Evolutionary conservation across 2,888 invertebrate genomes (phyloP).

Genomic region (Latrodectus hesperus): DNA sequence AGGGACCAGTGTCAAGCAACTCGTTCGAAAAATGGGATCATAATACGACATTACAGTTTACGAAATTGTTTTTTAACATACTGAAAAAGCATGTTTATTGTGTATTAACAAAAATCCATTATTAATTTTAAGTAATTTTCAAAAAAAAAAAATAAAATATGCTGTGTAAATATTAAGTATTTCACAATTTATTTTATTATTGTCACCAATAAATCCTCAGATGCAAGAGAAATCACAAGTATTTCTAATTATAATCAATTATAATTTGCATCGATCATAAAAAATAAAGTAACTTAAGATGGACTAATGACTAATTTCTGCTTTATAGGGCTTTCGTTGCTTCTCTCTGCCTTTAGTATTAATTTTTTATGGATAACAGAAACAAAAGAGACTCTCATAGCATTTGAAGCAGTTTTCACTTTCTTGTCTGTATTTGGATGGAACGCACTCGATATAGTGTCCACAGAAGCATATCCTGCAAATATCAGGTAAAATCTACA

Average conservation of each 20-base stretch:
- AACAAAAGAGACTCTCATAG: conserved; percentile 76
- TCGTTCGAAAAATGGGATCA: too few relatives aligned
- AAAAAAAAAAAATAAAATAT: too few relatives aligned
- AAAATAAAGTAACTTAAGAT: neutral
- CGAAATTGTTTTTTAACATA: too few relatives aligned
- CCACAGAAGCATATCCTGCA: conserved; percentile 77
- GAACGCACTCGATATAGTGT: conserved; percentile 76
- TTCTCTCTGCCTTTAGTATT: conserved; percentile 75
- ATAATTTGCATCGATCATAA: too few relatives aligned
- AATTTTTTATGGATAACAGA: conserved; percentile 75
- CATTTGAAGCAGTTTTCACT: conserved; percentile 77
- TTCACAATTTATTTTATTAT: too few relatives aligned
- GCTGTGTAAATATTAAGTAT: too few relatives aligned
- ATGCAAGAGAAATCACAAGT: neutral
- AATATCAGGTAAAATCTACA: conserved; percentile 75
- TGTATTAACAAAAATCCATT: too few relatives aligned
- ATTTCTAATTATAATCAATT: neutral
- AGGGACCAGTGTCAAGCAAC: too few relatives aligned
- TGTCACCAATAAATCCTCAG: too few relatives aligned
- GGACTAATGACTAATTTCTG: neutral
- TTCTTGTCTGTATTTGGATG: conserved; percentile 77
- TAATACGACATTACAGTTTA: too few relatives aligned
- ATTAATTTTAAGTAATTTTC: too few relatives aligned
- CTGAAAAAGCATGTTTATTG: too few relatives aligned
- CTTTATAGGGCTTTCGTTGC: conserved; percentile 75